Percentiles rank a stretch among this genome's conserved stretches.
Conservation (phyloP, 2,888 invertebrate genomes). For the Thereva unica region DNA sequence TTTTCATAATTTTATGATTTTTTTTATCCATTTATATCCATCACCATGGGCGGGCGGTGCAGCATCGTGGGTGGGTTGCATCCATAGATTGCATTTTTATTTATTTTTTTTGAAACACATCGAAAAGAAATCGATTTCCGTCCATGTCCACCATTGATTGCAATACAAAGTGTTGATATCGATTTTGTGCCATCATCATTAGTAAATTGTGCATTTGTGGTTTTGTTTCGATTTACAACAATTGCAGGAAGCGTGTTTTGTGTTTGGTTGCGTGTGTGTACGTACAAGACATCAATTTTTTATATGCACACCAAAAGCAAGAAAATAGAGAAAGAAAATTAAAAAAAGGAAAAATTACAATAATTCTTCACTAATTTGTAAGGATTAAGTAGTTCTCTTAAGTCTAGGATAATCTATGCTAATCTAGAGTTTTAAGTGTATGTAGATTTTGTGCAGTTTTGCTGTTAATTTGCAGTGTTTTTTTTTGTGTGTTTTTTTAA, state of each 20-base stretch:
- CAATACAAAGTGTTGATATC: no score
- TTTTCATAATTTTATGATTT: no score
- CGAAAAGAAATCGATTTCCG: no score
- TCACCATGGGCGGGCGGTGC: no score
- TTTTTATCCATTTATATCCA: no score
- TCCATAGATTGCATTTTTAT: no score
- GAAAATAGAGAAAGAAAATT: constrained; percentile 1
- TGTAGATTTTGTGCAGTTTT: no score
- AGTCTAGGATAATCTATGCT: constrained; percentile 18
- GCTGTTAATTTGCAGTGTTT: no score
- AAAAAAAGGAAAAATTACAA: constrained; percentile 18
- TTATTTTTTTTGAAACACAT: no score
- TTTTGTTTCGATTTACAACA: constrained; percentile 8
- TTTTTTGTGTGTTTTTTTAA: no score
- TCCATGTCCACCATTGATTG: no score
- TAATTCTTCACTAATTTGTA: constrained; percentile 1
- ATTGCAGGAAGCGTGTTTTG: constrained; percentile 10
- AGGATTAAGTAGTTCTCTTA: constrained; percentile 14
- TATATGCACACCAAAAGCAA: constrained; percentile 22
- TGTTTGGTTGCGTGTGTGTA: neutral
- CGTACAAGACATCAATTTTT: constrained; percentile 1
- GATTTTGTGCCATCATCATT: neutral
- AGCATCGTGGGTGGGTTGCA: no score
- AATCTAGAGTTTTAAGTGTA: neutral
- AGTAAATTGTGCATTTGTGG: constrained; percentile 1